phyloP scores from a whole-genome alignment of 1,140 invertebrate genomes.

The Drosophila setifemur region DNA sequence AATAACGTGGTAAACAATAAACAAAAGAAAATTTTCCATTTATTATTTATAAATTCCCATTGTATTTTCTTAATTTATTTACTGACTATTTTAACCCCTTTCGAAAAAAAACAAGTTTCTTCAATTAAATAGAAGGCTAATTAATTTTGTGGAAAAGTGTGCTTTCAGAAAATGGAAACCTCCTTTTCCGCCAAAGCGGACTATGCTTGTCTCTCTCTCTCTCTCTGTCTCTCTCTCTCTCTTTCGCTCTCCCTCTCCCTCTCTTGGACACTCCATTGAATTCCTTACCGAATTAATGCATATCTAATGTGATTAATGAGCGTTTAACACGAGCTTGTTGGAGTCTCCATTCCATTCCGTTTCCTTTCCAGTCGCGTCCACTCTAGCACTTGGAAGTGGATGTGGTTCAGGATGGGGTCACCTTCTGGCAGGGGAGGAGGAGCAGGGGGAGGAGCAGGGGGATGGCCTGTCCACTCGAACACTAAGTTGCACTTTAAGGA shows the following conservation, averaged over 20 bases:
- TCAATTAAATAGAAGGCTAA: not conserved
- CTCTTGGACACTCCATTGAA: constrained; percentile 2
- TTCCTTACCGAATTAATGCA: constrained; percentile 66
- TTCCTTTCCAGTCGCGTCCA: no score
- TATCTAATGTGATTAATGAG: constrained; percentile 78
- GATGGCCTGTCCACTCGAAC: constrained; percentile 36
- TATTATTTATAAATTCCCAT: no score
- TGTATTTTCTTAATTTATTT: not conserved
- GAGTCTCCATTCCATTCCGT: not conserved
- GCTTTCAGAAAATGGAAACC: constrained; percentile 1
- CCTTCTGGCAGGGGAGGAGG: not conserved
- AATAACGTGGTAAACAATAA: no score
- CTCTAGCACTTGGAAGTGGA: no score
- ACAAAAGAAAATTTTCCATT: no score
- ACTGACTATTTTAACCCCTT: no score
- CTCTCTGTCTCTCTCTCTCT: not conserved
- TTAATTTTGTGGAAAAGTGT: constrained; percentile 1
- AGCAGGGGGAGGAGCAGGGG: not conserved
- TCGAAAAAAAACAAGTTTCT: not conserved
- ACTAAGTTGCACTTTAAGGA: constrained; percentile 78
- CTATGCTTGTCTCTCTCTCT: not conserved
- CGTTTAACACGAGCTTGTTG: constrained; percentile 70
- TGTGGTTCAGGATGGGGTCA: constrained; percentile 30
- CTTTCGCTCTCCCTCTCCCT: not conserved
- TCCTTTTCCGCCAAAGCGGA: not conserved